A percentile compares a stretch with the other conserved stretches of the same genome.
Conservation (phyloP, 2,797 vertebrate genomes). For the Gymnopithys bicolor region DNA sequence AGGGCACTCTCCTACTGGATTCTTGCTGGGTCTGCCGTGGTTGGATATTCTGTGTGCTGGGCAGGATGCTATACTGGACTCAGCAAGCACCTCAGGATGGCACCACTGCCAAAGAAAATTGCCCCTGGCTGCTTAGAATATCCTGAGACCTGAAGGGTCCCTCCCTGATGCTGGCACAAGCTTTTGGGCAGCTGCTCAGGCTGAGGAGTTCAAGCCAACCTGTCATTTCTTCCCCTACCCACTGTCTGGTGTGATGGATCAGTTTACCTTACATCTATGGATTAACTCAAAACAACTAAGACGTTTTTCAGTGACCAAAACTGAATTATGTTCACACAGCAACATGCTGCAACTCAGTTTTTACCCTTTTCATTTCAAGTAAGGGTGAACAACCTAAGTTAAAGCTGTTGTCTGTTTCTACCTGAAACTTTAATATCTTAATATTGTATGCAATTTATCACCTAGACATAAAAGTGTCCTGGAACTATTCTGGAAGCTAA, state of each 20-base stretch:
- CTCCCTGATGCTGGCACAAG: not conserved
- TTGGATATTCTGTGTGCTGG: not conserved
- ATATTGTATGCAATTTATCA: not conserved
- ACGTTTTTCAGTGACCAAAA: not conserved
- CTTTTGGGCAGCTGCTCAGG: not conserved
- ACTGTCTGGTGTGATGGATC: not conserved
- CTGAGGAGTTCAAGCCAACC: not conserved
- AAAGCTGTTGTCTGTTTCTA: not conserved
- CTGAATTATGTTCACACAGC: not conserved
- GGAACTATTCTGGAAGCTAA: not conserved
- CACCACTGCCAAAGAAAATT: not conserved
- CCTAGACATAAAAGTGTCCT: not conserved
- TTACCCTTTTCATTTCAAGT: not conserved
- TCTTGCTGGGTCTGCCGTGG: not conserved
- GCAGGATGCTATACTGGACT: not conserved
- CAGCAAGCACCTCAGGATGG: not conserved
- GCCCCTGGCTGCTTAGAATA: not conserved
- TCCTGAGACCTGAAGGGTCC: not conserved
- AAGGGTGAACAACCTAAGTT: not conserved
- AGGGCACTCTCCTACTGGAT: not conserved
- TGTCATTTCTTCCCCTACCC: not conserved
- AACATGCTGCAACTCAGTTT: not conserved
- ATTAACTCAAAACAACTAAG: not conserved
- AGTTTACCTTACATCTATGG: not conserved
- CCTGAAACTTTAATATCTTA: not conserved